Percentiles rank a stretch among this genome's conserved stretches.
These are phyloP conservation scores for Montipora cactus DNA, from an alignment of 64 coral and sea anemone species.

Conservation along the genomic window DNA sequence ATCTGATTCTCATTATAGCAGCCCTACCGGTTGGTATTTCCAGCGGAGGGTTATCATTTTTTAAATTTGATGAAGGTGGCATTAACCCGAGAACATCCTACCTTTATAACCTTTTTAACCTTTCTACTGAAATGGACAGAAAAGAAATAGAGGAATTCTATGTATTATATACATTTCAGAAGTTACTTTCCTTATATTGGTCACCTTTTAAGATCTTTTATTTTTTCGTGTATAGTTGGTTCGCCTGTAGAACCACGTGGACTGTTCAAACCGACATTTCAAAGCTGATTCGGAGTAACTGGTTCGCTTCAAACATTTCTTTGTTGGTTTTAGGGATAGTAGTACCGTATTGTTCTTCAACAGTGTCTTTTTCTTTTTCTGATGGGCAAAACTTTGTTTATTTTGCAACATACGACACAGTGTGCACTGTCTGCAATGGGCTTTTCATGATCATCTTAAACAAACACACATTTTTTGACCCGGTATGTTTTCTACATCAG, in stretches of 20 bases:
- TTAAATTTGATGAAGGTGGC: neutral
- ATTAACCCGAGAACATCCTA: no score
- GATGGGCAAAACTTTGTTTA: no score
- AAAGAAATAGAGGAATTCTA: no score
- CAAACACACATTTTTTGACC: conserved; percentile 31
- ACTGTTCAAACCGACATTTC: neutral
- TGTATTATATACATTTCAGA: no score
- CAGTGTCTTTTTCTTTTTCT: neutral
- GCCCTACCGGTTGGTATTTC: neutral
- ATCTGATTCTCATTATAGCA: neutral
- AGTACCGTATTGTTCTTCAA: neutral
- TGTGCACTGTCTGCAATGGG: conserved; percentile 33
- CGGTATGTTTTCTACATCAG: conserved; percentile 52
- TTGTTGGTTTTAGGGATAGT: neutral
- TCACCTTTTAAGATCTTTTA: neutral
- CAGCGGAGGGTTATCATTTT: neutral
- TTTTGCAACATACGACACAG: neutral
- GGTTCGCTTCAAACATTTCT: neutral
- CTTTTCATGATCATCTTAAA: conserved; percentile 59
- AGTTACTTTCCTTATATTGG: neutral
- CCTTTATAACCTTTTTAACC: no score
- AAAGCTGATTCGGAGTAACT: neutral
- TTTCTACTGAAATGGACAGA: no score
- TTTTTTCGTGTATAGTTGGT: neutral
- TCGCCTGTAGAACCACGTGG: neutral